These are phyloP conservation scores for Bombus soroeensis DNA, from an alignment of 1,140 invertebrate species.

Conservation along the genomic window DNA sequence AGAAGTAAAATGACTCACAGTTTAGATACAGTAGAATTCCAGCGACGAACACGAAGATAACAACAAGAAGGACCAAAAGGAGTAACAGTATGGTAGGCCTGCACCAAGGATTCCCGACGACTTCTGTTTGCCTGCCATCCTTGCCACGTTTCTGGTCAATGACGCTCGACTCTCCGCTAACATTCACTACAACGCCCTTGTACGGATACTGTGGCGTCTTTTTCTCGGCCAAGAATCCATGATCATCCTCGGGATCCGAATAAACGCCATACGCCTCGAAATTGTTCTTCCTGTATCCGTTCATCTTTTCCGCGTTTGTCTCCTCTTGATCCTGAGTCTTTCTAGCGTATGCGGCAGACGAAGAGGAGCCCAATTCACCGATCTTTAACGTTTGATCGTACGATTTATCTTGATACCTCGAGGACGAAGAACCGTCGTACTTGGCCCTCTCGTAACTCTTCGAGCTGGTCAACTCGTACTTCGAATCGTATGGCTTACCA, in stretches of 20 bases:
- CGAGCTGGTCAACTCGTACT: constrained; percentile 79
- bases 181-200: constrained; percentile 83
- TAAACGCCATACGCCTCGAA: constrained; percentile 84
- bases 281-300: constrained; percentile 81
- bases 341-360: constrained; percentile 67
- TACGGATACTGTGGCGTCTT: constrained; percentile 80
- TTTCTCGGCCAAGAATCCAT: constrained; percentile 81
- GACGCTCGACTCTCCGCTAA: constrained; percentile 81
- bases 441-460: constrained; percentile 81
- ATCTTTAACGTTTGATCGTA: constrained; percentile 81
- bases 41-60: constrained; percentile 84
- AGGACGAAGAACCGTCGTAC: constrained; percentile 70
- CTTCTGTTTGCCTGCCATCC: constrained; percentile 72
- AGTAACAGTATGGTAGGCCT: constrained; percentile 83
- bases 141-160: constrained; percentile 78
- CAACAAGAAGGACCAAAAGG: constrained; percentile 82
- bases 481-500: constrained; percentile 73
- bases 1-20: constrained; percentile 81
- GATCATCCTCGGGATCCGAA: constrained; percentile 83
- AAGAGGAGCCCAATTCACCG: constrained; percentile 73
- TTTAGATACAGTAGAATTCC: constrained; percentile 85
- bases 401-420: constrained; percentile 77
- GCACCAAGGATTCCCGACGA: constrained; percentile 80
- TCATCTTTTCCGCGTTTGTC: constrained; percentile 75
- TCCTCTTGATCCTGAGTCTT: constrained; percentile 79